Evolutionary conservation across 2,888 invertebrate species (phyloP), one percentile per base, ranked within the genome.

Genomic region (Dugesia japonica): DNA sequence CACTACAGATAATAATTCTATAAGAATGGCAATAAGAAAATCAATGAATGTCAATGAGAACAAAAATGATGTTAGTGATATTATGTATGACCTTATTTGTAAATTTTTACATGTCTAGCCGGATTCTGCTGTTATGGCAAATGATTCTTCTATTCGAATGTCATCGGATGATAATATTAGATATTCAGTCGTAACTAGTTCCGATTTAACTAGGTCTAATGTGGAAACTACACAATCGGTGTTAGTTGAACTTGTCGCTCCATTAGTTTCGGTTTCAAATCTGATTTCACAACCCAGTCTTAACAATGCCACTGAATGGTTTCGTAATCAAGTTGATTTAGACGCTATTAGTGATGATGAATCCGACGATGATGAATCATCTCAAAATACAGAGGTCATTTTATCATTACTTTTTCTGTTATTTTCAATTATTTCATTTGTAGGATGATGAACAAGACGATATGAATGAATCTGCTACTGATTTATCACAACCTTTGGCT

Each of bases 331-430:
- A n/a, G 56, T 56, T 4, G 56, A 56, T 56, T 56, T 56, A n/a
- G 56, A 56, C n/a, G 56, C 56, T 56, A 56, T 56, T 9, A 56
- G 56, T 56, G 56, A 56, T 23, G 56, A 56, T 56, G 56, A 56
- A 56, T 56, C 56, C n/a, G 56, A 56, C 17, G 28, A 56, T 73
- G 71, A 31, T 15, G 28, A 42, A 33, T 27, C 28, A 1, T 78
- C 77, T 4, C 71, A 72, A 42, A 74, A 42, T 20, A 74, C 74
- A 1, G 74, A 74, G 26, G 74, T 74, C 7, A 38, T 20, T 74
- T 7, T 1, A 15, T 4, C 7, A 20, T 9, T 9, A 26, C 15
- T 71, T 1, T 7, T 31, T 31, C 71, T 71, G 15, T 26, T 71
- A 1, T 9, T 56, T 20, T 38, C n/a, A 1, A n/a, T 56, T 56